These are phyloP conservation scores for Pristis pectinata DNA, from an alignment of 2,797 vertebrate species.

Conservation along the genomic window DNA sequence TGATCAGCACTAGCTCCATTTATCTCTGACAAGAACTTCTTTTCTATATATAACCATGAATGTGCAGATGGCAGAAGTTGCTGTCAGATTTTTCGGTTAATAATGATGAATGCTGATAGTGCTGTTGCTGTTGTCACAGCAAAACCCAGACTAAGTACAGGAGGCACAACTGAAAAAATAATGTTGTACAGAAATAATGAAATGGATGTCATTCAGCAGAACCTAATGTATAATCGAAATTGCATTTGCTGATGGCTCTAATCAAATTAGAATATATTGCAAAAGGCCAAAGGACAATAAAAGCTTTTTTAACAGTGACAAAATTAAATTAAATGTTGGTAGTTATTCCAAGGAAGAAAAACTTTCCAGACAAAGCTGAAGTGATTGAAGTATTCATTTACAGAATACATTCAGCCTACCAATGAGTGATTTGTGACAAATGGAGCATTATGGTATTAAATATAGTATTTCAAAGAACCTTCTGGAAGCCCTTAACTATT, in stretches of 20 bases:
- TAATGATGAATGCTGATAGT: neutral
- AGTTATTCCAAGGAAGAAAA: neutral
- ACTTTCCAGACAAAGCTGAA: neutral
- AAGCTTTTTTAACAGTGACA: neutral
- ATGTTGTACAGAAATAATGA: neutral
- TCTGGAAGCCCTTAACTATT: neutral
- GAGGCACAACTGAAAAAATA: neutral
- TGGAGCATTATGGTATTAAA: neutral
- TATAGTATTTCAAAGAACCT: neutral
- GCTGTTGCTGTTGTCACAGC: neutral
- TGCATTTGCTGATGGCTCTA: neutral
- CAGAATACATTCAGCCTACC: neutral
- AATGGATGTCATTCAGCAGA: neutral
- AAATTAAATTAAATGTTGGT: slow-evolving; percentile 9
- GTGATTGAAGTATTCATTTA: neutral
- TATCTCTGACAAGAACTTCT: neutral
- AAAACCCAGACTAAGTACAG: neutral
- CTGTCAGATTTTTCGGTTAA: neutral
- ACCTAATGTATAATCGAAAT: neutral
- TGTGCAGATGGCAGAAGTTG: neutral
- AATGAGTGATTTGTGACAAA: slow-evolving; percentile 21
- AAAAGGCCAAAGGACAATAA: neutral
- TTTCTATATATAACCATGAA: neutral
- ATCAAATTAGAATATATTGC: neutral
- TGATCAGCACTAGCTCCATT: too few species aligned